Percentiles rank a stretch among this genome's conserved stretches.
These are phyloP conservation scores for Beaufortia kweichowensis DNA, from an alignment of 2,113 vertebrate species.

Conservation along the genomic window DNA sequence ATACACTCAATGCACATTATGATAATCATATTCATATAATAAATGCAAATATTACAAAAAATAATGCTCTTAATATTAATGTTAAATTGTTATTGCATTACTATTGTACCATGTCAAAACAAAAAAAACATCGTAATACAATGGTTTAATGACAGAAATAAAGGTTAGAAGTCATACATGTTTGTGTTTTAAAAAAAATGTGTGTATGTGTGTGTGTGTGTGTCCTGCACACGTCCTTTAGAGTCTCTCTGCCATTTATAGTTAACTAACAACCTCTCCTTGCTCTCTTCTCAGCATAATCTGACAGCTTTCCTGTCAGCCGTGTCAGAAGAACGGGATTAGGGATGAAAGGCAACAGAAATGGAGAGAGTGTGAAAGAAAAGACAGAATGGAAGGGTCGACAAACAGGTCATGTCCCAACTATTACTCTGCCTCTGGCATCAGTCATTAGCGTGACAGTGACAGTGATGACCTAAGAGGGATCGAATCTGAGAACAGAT, in stretches of 20 bases:
- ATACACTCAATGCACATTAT: too few species aligned
- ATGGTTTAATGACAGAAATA: not conserved
- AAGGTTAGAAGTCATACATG: not conserved
- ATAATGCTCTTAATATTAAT: not conserved
- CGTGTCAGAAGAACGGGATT: not conserved
- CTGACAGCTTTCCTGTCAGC: constrained; percentile 5
- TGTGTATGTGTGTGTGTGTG: too few species aligned
- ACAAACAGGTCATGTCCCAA: constrained; percentile 13
- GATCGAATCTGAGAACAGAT: constrained; percentile 16
- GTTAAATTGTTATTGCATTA: not conserved
- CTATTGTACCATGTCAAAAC: not conserved
- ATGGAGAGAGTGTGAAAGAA: not conserved
- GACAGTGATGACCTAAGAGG: constrained; percentile 13
- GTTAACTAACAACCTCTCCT: not conserved
- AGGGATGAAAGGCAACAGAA: not conserved
- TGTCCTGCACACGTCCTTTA: too few species aligned
- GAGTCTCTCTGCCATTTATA: not conserved
- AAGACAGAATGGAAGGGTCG: not conserved
- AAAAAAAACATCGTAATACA: not conserved
- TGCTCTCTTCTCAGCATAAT: not conserved
- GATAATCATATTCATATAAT: not conserved
- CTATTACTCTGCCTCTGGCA: not conserved
- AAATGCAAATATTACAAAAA: too few species aligned
- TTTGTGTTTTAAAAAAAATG: too few species aligned
- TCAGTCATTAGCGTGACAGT: constrained; percentile 16